Evolutionary conservation across 2,888 invertebrate species (phyloP), one percentile per base, ranked within the genome.

Genomic region (Apodemia mormo): DNA sequence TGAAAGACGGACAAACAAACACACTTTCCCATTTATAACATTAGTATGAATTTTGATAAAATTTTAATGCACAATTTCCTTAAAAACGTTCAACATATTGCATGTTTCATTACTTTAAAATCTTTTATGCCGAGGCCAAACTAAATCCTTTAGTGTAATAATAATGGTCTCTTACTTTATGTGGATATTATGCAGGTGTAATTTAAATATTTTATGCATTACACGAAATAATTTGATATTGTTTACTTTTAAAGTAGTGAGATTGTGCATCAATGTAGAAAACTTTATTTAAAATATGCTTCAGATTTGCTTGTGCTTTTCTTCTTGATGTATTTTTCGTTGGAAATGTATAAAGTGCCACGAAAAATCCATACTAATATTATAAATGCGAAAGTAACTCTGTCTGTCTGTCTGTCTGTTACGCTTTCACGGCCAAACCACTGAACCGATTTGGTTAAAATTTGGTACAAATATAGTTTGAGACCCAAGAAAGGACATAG

Each of bases 121-220:
- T 61, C 61, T 61, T 61, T 61, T 33, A 30, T 33, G 1, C 61
- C 33, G 61, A 61, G 33, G 61, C 33, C 33, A 61, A 61, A 61
- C 12, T 33, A 30, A 61, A 61, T 61, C 61, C 61, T 61, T 61
- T 12, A 33, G 61, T 33, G 30, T 14, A 49, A 49, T 9, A 49
- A 33, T 29, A 61, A 61, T 61, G 61, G 61, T 12, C 14, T 33
- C 33, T 61, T 49, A 49, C 49, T 49, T 61, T 5, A 61, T 61
- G 61, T 61, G 33, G 6, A 33, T 33, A 61, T 61, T 58, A 58
- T 61, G 33, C 61, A 30, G 33, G 30, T 33, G 61, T 33, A 61
- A 30, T 58, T 58, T 58, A 58, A 58, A 58, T 29, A 58, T 58
- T 61, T 61, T 5, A 61, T 61, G 12, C 30, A 33, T 61, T 61